Evolutionary conservation across 2,888 invertebrate species (phyloP).

Genomic region (Argyresthia albistria): DNA sequence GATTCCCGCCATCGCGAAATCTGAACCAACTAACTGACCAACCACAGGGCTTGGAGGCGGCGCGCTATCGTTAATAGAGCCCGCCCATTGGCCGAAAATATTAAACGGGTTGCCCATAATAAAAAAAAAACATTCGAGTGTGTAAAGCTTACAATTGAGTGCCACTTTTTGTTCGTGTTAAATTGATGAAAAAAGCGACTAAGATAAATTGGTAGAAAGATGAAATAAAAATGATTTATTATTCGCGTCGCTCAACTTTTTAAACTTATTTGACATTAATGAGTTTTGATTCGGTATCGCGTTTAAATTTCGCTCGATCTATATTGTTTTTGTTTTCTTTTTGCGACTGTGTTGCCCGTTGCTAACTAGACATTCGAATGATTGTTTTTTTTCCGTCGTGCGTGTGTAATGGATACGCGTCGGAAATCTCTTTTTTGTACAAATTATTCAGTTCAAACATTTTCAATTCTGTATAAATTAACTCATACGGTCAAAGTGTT

Average conservation of each 20-base stretch:
- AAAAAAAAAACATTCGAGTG: slow-evolving; percentile 34
- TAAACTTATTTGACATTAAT: slow-evolving; percentile 68
- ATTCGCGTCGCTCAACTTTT: slow-evolving; percentile 58
- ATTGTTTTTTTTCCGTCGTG: no score
- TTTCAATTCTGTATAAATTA: no score
- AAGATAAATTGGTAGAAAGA: slow-evolving; percentile 57
- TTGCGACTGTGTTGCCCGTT: slow-evolving; percentile 33
- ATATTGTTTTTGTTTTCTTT: slow-evolving; percentile 9
- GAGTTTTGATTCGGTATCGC: slow-evolving; percentile 59
- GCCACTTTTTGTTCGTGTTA: slow-evolving; percentile 65
- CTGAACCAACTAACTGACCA: slow-evolving; percentile 46
- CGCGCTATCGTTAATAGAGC: slow-evolving; percentile 31
- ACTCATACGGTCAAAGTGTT: no score
- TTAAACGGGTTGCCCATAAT: slow-evolving; percentile 60
- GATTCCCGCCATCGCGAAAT: slow-evolving; percentile 69
- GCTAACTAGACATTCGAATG: slow-evolving; percentile 14
- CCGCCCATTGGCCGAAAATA: slow-evolving; percentile 52
- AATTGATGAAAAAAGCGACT: slow-evolving; percentile 67
- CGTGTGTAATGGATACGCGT: no score
- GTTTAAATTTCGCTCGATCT: slow-evolving; percentile 17
- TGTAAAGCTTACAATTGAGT: slow-evolving; percentile 65
- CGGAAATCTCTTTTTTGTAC: no score
- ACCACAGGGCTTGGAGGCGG: slow-evolving; percentile 52
- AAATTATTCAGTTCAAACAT: no score
- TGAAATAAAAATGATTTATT: slow-evolving; percentile 71